Evolutionary conservation across 2,113 vertebrate genomes (phyloP).

Genomic region (Sciurus niger): DNA sequence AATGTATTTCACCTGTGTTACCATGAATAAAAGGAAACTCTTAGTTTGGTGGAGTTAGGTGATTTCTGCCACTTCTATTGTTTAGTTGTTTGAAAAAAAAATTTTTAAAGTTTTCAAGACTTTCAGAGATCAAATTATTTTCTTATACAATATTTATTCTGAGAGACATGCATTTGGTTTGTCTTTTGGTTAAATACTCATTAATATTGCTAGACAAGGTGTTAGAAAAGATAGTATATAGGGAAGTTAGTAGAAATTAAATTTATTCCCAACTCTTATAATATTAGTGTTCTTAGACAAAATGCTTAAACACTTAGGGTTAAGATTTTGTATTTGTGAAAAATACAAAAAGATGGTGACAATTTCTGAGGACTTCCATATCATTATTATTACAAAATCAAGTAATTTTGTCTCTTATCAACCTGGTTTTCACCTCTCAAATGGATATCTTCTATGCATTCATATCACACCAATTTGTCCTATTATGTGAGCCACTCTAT

Average conservation of each 20-base stretch:
- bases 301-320: neutral
- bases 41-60: neutral
- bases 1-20: neutral
- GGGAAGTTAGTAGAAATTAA: neutral
- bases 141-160: conserved; percentile 14
- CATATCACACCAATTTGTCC: neutral
- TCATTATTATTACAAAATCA: neutral
- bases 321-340: neutral
- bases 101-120: too few relatives aligned
- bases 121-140: neutral
- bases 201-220: neutral
- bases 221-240: neutral
- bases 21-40: neutral
- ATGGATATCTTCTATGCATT: neutral
- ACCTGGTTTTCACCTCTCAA: neutral
- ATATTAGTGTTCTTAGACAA: neutral
- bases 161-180: neutral
- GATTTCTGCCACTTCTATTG: neutral
- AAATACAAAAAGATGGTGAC: neutral
- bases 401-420: neutral
- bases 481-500: neutral
- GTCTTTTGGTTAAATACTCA: neutral
- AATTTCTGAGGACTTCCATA: neutral
- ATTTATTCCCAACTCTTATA: neutral
- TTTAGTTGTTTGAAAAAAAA: neutral